These are phyloP conservation scores for Drosophila leonis DNA, from an alignment of 2,888 invertebrate genomes.

Conservation along the genomic window DNA sequence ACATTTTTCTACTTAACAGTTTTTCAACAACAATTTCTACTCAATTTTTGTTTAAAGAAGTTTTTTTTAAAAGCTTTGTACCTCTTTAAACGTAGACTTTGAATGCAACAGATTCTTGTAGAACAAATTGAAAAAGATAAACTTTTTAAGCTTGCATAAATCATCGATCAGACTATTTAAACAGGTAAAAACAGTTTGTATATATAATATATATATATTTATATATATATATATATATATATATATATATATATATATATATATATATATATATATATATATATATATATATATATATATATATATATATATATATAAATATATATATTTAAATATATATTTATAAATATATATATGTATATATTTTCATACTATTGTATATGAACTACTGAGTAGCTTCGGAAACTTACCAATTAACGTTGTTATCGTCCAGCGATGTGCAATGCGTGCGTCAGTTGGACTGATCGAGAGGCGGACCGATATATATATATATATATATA, in stretches of 20 bases:
- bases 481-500: not conserved
- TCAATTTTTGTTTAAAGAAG: no score
- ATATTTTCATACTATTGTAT: not conserved
- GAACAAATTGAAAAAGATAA: no score
- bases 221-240: not conserved
- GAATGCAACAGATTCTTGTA: no score
- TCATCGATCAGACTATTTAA: not conserved
- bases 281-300: not conserved
- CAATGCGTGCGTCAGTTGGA: slow-evolving; percentile 18
- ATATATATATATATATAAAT: not conserved
- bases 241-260: not conserved
- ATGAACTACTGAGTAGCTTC: not conserved
- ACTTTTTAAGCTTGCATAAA: not conserved
- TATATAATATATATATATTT: not conserved
- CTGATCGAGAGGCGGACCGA: slow-evolving; percentile 14
- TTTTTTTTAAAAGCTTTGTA: no score
- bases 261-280: not conserved
- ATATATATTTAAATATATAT: not conserved
- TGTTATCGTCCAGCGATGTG: slow-evolving; percentile 53
- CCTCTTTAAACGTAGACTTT: no score
- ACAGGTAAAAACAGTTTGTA: not conserved
- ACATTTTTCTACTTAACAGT: no score
- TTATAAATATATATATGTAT: not conserved
- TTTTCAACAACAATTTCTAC: no score
- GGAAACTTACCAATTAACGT: slow-evolving; percentile 52